Evolutionary conservation across 2,888 invertebrate species (phyloP), one percentile per base, ranked within the genome.

Genomic region (Microplitis manilae): DNA sequence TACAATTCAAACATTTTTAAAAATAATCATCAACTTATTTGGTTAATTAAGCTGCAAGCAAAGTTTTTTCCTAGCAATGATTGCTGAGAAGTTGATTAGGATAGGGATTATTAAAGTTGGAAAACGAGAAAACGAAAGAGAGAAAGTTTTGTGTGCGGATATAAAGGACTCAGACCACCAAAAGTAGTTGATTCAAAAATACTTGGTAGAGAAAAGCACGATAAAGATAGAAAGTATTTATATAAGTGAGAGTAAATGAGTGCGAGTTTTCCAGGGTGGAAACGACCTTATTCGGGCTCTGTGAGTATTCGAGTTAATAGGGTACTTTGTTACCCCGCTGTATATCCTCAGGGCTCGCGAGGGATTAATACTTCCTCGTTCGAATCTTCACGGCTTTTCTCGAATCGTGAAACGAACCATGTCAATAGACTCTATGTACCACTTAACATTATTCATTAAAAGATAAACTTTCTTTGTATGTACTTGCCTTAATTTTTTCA

Each of bases 341-440:
- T 81, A 76, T 79, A 81, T 84, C 83, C 82, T 80, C 74, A 72
- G 82, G 80, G 82, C 85, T 84, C 81, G 80, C 73, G 67, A 77
- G 80, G 82, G 81, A 86, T 84, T 84, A 84, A 85, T 85, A 84
- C 85, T 87, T 87, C 84, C 86, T 84, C 81, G 83, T 85, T 83
- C 81, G 83, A 83, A 85, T 83, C 82, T 81, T 82, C 81, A 82
- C 80, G 79, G 80, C 76, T 79, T 78, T 80, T 78, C 72, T 73
- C 71, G 68, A 78, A 79, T 79, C 64, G 74, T 74, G 77, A 76
- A 81, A 79, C 70, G 73, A 73, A 74, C 72, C 71, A 68, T 79
- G 74, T 15, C 73, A 65, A 69, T 78, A 60, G 50, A 76, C 39
- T 39, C 38, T 59, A 30, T 67, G 39, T 39, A 68, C 39, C 61